Base-by-base conservation (phyloP, 2,113 vertebrate species). In the Calyptomena viridis region DNA sequence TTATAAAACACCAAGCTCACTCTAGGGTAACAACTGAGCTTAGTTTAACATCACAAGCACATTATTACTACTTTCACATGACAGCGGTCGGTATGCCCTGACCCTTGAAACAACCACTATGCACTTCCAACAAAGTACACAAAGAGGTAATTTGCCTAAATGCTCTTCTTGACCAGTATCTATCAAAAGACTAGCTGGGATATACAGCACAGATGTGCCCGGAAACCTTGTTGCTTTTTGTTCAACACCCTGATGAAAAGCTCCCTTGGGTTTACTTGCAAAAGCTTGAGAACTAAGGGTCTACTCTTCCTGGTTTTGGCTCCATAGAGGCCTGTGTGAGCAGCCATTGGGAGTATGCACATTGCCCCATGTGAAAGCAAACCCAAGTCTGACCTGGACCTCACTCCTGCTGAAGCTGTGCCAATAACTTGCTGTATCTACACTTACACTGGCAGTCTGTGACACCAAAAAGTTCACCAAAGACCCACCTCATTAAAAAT, bases 341-440 rank as follows among this genome's bases (percentile, higher is more conserved):
- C 42, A 44, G 58, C 47, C 93, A 53, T 42, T 42, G 0, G 4
- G 73, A 93, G 25, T 12, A 8, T 2, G 5, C 62, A 33, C 18
- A 44, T 16, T 23, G 40, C 42, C 47, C 39, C 44, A 75, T 35
- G n/a, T 68, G 47, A 89, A 93, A 95, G 66, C 27, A 62, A 90
- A 88, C 21, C 3, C 5, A 77, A 95, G 87, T 92, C 58, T 94
- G 90, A 84, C 79, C 69, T 94, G 73, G 59, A 64, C 82, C 87
- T 90, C 3, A 0, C 27, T 64, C 39, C 62, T 52, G 22, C 68
- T 93, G 71, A 88, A n/a, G 25, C 33, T 87, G 71, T 23, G 49
- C 76, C 91, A 94, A 6, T 35, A 52, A 69, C 22, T 79, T 94
- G 27, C 53, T 87, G 55, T 83, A 75, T 37, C 84, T 87, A 42